These are phyloP conservation scores for Noctuana brunneofusca DNA, from an alignment of 2,888 invertebrate species.

Conservation along the genomic window DNA sequence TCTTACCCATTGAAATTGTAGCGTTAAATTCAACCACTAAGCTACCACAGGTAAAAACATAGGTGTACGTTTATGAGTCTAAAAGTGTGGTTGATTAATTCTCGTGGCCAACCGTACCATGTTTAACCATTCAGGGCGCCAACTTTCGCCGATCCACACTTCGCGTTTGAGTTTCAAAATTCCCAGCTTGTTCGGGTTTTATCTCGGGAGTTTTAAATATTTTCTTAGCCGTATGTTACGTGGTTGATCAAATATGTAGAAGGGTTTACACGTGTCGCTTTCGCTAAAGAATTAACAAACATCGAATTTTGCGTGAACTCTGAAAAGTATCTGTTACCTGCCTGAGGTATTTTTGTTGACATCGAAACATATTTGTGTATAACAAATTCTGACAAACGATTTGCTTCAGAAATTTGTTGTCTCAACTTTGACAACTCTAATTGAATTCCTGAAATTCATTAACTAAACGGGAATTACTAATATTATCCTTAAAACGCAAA, in stretches of 20 bases:
- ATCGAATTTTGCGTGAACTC: conserved; percentile 1
- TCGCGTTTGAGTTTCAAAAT: conserved; percentile 21
- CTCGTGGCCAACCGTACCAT: conserved; percentile 14
- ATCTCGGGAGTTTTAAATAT: conserved; percentile 33
- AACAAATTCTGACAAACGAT: background rate
- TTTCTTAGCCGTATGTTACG: conserved; percentile 25
- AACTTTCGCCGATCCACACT: conserved; percentile 9
- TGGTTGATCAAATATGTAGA: conserved; percentile 29
- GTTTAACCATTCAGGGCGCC: conserved; percentile 4
- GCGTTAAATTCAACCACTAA: too few relatives aligned
- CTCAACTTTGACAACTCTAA: background rate
- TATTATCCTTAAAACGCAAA: too few relatives aligned
- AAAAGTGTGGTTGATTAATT: conserved; percentile 2
- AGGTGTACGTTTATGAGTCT: background rate
- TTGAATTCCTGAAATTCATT: background rate
- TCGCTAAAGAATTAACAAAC: conserved; percentile 11
- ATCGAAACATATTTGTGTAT: background rate
- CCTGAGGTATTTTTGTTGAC: background rate
- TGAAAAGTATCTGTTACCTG: background rate
- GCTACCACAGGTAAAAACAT: too few relatives aligned
- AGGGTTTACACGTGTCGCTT: conserved; percentile 26
- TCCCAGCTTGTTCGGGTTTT: conserved; percentile 30
- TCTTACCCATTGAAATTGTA: too few relatives aligned
- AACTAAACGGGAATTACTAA: background rate
- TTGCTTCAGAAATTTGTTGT: background rate